These are phyloP conservation scores for Pseudopipra pipra DNA, from an alignment of 2,113 vertebrate species.

Conservation along the genomic window DNA sequence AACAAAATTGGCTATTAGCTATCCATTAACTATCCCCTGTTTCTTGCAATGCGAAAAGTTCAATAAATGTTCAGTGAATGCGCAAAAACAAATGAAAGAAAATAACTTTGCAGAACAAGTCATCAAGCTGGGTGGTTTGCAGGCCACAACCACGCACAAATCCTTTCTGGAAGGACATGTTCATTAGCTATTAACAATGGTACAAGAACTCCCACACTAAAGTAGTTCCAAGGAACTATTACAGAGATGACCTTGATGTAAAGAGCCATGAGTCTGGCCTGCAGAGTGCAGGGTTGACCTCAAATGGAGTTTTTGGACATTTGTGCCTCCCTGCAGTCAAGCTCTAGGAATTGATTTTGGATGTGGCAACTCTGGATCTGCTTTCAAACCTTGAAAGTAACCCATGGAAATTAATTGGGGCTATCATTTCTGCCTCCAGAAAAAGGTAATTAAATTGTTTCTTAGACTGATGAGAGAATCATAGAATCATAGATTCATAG, in stretches of 20 bases:
- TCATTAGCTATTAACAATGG: not conserved
- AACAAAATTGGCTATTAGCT: not conserved
- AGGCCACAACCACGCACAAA: not conserved
- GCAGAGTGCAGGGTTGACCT: not conserved
- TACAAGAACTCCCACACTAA: not conserved
- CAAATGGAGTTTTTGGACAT: not conserved
- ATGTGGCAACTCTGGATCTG: not conserved
- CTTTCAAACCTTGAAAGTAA: not conserved
- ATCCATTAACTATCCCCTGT: not conserved
- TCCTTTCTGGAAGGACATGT: not conserved
- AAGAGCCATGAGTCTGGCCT: not conserved
- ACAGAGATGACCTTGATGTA: not conserved
- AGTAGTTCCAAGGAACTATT: not conserved
- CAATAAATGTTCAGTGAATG: not conserved
- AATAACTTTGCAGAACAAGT: not conserved
- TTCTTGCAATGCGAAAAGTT: not conserved
- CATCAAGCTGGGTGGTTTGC: not conserved
- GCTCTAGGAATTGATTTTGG: not conserved
- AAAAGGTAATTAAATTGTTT: not conserved
- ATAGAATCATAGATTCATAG: too few relatives aligned
- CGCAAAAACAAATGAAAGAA: not conserved
- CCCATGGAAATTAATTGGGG: not conserved
- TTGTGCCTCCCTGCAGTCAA: not conserved
- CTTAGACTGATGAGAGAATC: not conserved
- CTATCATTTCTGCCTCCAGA: not conserved